Evolutionary conservation across 2,797 vertebrate species (phyloP), one percentile per base, ranked within the genome.

Genomic region (Sardinella longiceps): DNA sequence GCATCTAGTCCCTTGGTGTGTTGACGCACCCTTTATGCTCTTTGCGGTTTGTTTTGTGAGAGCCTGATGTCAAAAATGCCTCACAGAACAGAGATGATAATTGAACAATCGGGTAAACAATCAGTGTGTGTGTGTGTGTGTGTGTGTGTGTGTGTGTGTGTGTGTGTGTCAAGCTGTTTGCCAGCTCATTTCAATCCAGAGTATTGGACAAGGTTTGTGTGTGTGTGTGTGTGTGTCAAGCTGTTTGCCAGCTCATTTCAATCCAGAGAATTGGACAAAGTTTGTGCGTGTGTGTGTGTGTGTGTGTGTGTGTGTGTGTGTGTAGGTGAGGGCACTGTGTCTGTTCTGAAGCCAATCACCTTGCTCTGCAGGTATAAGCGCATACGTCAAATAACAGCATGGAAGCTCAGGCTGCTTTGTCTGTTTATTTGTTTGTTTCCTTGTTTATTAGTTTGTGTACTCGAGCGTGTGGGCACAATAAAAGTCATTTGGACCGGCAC

Each of bases 371-470:
- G 60, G 60, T 30, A 63, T 12, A 63, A 12, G 30, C 2, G 28
- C 60, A 12, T n/a, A 28, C 60, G 10, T 30, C 60, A 63, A 25
- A 30, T n/a, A 2, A 30, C 60, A 23, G 53, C 53, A 56, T 56
- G 25, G 60, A 30, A 30, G 60, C 60, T 12, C 25, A 30, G 10
- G 11, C n/a, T 63, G 30, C 10, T 56, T n/a, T 56, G 20, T 6
- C 5, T 56, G 6, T 56, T 56, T n/a, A n/a, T 63, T 63, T 63
- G n/a, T 63, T 63, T 30, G 60, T 63, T 12, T 30, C 25, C 60
- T 30, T 30, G 60, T 28, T 63, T 28, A 63, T 63, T 85, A 82
- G 81, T 87, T 90, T 85, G 81, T 89, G 91, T 88, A 84, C 56
- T 63, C 23, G 48, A 60, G 45, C 30, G 86, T 84, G 88, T 25